These are phyloP conservation scores for Eptatretus atami DNA, from an alignment of 2,797 vertebrate species.

Conservation along the genomic window DNA sequence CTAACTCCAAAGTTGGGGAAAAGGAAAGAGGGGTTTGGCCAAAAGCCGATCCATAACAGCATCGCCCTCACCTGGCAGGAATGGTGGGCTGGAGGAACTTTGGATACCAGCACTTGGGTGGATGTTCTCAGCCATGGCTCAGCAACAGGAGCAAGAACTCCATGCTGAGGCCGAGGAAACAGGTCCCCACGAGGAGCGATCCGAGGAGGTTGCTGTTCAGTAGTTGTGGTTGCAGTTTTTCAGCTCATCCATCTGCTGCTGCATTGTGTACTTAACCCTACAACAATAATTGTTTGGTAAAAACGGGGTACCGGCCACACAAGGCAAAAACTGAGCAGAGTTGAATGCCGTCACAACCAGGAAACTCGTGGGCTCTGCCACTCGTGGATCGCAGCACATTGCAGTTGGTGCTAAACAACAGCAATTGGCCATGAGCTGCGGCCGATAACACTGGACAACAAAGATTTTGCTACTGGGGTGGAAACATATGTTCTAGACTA, in stretches of 20 bases:
- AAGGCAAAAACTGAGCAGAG: too few species aligned
- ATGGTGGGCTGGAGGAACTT: constrained; percentile 56
- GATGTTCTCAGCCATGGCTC: constrained; percentile 51
- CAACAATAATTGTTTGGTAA: too few species aligned
- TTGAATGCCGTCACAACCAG: too few species aligned
- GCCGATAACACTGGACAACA: too few species aligned
- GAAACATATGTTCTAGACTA: too few species aligned
- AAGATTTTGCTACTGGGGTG: too few species aligned
- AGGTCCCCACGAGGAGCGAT: background rate
- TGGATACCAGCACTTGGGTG: constrained; percentile 75
- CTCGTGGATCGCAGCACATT: too few species aligned
- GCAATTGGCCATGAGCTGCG: too few species aligned
- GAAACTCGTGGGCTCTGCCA: too few species aligned
- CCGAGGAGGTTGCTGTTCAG: background rate
- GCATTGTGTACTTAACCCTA: constrained; percentile 29
- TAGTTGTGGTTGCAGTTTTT: constrained; percentile 19
- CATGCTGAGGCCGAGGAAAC: constrained; percentile 27
- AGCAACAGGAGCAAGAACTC: constrained; percentile 36
- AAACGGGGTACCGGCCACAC: too few species aligned
- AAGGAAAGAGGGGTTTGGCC: background rate
- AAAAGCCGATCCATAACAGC: background rate
- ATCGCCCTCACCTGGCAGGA: constrained; percentile 54
- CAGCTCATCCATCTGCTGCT: constrained; percentile 81
- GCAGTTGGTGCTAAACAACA: too few species aligned
- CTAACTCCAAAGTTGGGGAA: background rate